Conservation (phyloP, 1,140 invertebrate genomes). For the Triops longicaudatus region DNA sequence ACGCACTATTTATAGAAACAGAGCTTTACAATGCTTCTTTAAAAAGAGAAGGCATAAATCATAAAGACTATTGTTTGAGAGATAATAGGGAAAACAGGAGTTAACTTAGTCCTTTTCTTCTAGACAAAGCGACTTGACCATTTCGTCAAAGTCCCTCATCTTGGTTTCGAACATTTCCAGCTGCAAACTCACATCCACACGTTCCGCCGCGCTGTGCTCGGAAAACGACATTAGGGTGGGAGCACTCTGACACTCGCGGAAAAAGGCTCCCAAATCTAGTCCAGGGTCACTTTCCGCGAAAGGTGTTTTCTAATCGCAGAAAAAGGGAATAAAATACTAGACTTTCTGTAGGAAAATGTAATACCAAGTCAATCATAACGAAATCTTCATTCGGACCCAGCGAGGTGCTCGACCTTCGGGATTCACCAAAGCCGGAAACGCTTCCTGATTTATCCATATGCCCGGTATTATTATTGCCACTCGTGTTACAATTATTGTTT, state of each 20-base stretch:
- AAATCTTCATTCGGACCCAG: slow-evolving; percentile 57
- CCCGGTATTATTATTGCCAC: slow-evolving; percentile 23
- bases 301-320: slow-evolving; percentile 46
- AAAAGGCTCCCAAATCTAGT: slow-evolving; percentile 64
- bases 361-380: slow-evolving; percentile 64
- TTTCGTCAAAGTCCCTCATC: slow-evolving; percentile 61
- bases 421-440: slow-evolving; percentile 36
- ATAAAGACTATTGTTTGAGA: background rate
- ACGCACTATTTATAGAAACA: background rate
- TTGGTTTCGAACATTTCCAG: slow-evolving; percentile 64
- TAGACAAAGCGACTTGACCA: slow-evolving; percentile 55
- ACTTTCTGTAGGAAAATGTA: slow-evolving; percentile 30
- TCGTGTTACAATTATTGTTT: slow-evolving; percentile 26
- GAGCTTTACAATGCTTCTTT: slow-evolving; percentile 2
- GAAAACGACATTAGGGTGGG: slow-evolving; percentile 32
- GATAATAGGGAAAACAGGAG: background rate
- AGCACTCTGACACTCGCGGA: slow-evolving; percentile 66
- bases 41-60: background rate
- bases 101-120: slow-evolving; percentile 35
- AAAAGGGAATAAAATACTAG: slow-evolving; percentile 29
- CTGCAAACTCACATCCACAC: slow-evolving; percentile 41
- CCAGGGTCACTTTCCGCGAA: slow-evolving; percentile 45
- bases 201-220: background rate
- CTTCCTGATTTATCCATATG: slow-evolving; percentile 33
- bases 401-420: slow-evolving; percentile 44